These are phyloP conservation scores for Lasioglossum pauxillum DNA, from an alignment of 2,888 invertebrate species.

Conservation along the genomic window DNA sequence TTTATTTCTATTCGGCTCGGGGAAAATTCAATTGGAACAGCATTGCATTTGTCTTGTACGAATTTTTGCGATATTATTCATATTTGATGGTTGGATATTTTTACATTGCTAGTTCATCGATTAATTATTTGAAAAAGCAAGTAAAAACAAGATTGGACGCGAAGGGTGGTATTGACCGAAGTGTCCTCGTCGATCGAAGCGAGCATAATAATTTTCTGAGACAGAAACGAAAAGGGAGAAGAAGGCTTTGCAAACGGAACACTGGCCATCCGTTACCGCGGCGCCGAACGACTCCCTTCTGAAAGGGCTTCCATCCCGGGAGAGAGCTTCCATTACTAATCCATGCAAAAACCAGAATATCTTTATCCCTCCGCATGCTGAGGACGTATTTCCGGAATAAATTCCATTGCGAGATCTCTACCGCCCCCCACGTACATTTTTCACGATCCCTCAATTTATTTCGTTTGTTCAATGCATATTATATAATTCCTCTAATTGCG, in stretches of 20 bases:
- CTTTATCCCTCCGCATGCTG: conserved; percentile 82
- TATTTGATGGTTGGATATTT: neutral
- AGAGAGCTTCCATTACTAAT: conserved; percentile 84
- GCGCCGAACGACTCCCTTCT: conserved; percentile 77
- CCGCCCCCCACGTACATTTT: conserved; percentile 42
- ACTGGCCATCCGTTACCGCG: conserved; percentile 77
- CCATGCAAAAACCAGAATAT: conserved; percentile 85
- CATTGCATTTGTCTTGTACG: neutral
- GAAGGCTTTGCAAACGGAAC: conserved; percentile 70
- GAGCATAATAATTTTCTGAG: conserved; percentile 54
- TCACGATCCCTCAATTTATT: conserved; percentile 38
- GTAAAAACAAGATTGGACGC: neutral
- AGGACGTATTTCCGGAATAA: conserved; percentile 84
- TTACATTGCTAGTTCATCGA: too few species aligned
- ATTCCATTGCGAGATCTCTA: conserved; percentile 74
- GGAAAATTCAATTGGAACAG: neutral
- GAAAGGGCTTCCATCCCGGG: conserved; percentile 83
- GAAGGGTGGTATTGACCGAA: neutral
- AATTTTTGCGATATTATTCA: neutral
- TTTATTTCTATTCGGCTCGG: neutral
- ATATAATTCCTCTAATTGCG: conserved; percentile 20
- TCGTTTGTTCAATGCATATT: conserved; percentile 25
- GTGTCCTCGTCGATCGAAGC: conserved; percentile 46
- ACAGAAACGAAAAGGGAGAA: conserved; percentile 56
- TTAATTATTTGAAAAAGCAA: neutral